phyloP scores from a whole-genome alignment of 1,140 invertebrate genomes.

The Orius laevigatus region DNA sequence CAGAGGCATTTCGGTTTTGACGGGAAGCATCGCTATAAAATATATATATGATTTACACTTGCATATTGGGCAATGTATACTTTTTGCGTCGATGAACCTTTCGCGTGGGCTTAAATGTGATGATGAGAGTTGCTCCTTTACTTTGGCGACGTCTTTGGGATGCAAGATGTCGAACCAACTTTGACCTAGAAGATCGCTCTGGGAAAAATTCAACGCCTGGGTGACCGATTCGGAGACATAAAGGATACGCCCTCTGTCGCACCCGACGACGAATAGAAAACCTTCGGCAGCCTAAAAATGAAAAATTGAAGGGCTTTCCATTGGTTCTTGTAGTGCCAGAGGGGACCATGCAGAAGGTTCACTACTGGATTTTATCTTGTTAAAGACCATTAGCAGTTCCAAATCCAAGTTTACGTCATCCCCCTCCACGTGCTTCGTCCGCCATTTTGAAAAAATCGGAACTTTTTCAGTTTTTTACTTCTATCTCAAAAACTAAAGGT shows the following conservation, averaged over 20 bases:
- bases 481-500: too few relatives aligned
- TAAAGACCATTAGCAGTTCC: too few relatives aligned
- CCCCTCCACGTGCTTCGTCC: too few relatives aligned
- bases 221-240: conserved; percentile 85
- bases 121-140: conserved; percentile 86
- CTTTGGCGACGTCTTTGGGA: conserved; percentile 85
- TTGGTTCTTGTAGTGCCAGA: too few relatives aligned
- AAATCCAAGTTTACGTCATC: too few relatives aligned
- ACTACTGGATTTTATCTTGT: too few relatives aligned
- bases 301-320: too few relatives aligned
- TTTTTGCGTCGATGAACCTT: conserved; percentile 81
- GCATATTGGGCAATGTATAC: conserved; percentile 40
- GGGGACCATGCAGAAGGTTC: too few relatives aligned
- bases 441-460: too few relatives aligned
- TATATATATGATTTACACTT: neutral
- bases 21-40: conserved; percentile 67
- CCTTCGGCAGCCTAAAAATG: conserved; percentile 63
- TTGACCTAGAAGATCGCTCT: conserved; percentile 78
- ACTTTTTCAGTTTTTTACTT: too few relatives aligned
- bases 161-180: conserved; percentile 90
- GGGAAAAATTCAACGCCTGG: conserved; percentile 53
- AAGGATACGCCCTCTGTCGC: conserved; percentile 75
- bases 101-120: conserved; percentile 78
- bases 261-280: conserved; percentile 85
- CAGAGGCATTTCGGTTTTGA: conserved; percentile 69